Percentiles rank a stretch among this genome's conserved stretches.
These are phyloP conservation scores for Epizoanthus scotinus DNA, from an alignment of 92 coral and sea anemone species.

Conservation along the genomic window DNA sequence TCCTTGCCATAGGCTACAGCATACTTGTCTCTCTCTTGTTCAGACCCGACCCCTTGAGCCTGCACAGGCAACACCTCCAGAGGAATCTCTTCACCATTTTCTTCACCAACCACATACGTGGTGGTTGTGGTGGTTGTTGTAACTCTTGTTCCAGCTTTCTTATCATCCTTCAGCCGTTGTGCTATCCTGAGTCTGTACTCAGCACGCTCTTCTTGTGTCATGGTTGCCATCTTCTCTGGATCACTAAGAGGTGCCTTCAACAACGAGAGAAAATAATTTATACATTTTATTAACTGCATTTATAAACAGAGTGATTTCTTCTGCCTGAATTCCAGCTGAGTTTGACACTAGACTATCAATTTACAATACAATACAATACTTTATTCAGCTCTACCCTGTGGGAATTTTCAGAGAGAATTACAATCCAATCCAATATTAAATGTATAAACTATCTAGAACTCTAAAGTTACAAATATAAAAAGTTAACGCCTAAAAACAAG, in stretches of 20 bases:
- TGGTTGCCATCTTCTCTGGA: constrained; percentile 83
- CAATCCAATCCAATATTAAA: no score
- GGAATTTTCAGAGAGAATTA: no score
- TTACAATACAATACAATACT: no score
- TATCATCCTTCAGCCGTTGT: constrained; percentile 49
- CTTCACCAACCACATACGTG: constrained; percentile 44
- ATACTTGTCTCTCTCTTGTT: constrained; percentile 9
- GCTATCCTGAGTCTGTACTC: constrained; percentile 67
- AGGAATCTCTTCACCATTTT: constrained; percentile 5
- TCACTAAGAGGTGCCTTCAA: constrained; percentile 80
- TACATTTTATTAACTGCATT: not conserved
- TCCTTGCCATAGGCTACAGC: constrained; percentile 28
- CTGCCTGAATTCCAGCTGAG: no score
- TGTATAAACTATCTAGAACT: no score
- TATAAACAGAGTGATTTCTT: no score
- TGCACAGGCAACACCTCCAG: constrained; percentile 24
- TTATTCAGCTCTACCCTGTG: no score
- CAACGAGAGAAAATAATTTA: not conserved
- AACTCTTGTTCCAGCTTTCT: constrained; percentile 9
- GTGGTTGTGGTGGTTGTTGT: constrained; percentile 56
- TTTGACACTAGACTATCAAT: no score
- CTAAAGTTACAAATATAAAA: no score
- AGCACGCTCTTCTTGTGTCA: constrained; percentile 88
- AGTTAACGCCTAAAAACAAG: no score
- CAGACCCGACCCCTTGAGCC: constrained; percentile 20